These are phyloP conservation scores for Dasyornis broadbenti DNA, from an alignment of 2,113 vertebrate species.

Conservation along the genomic window DNA sequence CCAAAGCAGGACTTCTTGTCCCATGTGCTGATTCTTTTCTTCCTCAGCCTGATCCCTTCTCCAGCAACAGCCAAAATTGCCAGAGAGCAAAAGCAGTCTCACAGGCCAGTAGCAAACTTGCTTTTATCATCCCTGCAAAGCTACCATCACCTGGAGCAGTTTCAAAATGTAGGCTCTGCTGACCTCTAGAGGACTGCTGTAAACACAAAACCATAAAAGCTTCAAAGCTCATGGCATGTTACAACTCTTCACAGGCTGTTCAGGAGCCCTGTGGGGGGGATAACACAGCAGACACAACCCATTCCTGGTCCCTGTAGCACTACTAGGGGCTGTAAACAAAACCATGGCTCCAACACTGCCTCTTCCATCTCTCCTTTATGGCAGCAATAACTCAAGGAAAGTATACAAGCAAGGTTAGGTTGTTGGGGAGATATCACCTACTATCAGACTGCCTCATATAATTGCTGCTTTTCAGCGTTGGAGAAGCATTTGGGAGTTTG, in stretches of 20 bases:
- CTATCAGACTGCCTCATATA: neutral
- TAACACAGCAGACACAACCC: neutral
- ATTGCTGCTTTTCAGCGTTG: neutral
- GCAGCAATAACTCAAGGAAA: neutral
- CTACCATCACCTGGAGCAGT: neutral
- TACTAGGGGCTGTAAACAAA: neutral
- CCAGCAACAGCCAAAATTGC: neutral
- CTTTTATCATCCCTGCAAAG: neutral
- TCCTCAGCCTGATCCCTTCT: neutral
- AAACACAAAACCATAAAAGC: neutral
- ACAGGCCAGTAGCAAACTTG: neutral
- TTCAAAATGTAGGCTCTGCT: slow-evolving; percentile 43
- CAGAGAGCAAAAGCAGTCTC: neutral
- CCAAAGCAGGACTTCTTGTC: neutral
- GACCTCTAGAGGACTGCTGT: slow-evolving; percentile 71
- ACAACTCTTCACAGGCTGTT: neutral
- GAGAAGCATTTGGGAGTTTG: neutral
- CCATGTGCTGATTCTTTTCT: neutral
- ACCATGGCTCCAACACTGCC: neutral
- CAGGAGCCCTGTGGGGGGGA: neutral
- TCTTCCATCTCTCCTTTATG: neutral
- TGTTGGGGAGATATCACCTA: neutral
- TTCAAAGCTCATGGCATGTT: neutral
- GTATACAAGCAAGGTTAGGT: neutral
- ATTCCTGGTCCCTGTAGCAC: neutral